Evolutionary conservation across 2,113 vertebrate species (phyloP), one percentile per base, ranked within the genome.

Genomic region (Notarius quadriscutis): DNA sequence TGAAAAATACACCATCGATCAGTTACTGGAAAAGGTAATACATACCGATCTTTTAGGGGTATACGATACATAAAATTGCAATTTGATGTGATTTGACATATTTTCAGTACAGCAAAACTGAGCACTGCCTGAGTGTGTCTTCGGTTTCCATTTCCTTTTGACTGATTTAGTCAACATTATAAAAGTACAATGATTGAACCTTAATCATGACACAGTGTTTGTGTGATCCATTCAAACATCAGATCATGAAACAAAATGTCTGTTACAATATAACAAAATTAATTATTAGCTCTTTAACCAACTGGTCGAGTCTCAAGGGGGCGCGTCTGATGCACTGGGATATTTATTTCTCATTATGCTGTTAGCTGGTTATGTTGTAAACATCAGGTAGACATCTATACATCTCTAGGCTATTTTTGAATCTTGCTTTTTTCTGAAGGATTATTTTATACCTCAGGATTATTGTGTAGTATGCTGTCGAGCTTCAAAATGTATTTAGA

Each of bases 21-120:
- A 96, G 69, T 91, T 96, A 17, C 75, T 96, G 72, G 94, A 95
- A 89, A 96, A 96, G 95, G 95, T 96, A 57, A 86, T 4, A 9
- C 8, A 63, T 18, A 0, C 55, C 5, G 12, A 55, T 7, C 0
- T 25, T 69, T 77, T 48, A 50, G 10, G 11, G 17, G 50, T 30
- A 41, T 48, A 67, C n/a, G 1, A 9, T 41, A 72, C 30, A 41
- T 41, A 71, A 7, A 18, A 34, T 10, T 3, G 20, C 2, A 18
- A 72, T 41, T 72, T 48, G 34, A 22, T 48, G 8, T 22, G 69
- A 34, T 72, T 72, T 34, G 12, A 67, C 27, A 55, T 27, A 41
- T 72, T 34, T 41, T 72, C 17, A 9, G 1, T 20, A 41, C 34
- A 72, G 15, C 17, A 20, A 41, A 72, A 72, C 8, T 72, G 34